Evolutionary conservation across 2,888 invertebrate genomes (phyloP).

Genomic region (Abrostola triplasia): DNA sequence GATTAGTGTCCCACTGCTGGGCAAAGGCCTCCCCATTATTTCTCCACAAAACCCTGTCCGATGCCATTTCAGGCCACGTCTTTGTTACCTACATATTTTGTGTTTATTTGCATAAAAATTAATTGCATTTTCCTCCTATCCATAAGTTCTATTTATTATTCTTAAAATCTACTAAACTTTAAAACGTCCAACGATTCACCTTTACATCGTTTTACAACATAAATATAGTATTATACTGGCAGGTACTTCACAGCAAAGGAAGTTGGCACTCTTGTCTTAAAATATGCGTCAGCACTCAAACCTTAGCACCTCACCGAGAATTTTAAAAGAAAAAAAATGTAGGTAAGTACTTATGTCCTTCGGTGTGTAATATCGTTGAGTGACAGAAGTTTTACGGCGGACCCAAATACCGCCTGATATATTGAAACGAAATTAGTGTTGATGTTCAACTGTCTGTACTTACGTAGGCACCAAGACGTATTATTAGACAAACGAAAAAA

Average conservation of each 20-base stretch:
- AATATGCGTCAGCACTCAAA: constrained; percentile 36
- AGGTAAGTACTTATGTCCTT: constrained; percentile 13
- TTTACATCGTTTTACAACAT: not conserved
- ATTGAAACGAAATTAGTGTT: constrained; percentile 44
- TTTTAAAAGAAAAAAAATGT: constrained; percentile 28
- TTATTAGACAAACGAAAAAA: constrained; percentile 14
- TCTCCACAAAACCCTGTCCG: too few species aligned
- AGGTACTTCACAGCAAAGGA: constrained; percentile 5
- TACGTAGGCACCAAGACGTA: not conserved
- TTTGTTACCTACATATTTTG: too few species aligned
- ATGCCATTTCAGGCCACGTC: too few species aligned
- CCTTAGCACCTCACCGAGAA: constrained; percentile 17
- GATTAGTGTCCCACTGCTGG: too few species aligned
- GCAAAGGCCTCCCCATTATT: too few species aligned
- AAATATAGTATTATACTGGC: not conserved
- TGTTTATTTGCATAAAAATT: too few species aligned
- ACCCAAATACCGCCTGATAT: constrained; percentile 31
- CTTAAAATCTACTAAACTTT: not conserved
- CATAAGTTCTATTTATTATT: too few species aligned
- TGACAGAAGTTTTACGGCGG: constrained; percentile 46
- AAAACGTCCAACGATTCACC: not conserved
- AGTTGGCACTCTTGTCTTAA: constrained; percentile 25
- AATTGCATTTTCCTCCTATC: too few species aligned
- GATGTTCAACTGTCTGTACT: constrained; percentile 11
- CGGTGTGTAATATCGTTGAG: constrained; percentile 43